These are phyloP conservation scores for Denticeps clupeoides DNA, from an alignment of 2,797 vertebrate species.

Conservation along the genomic window DNA sequence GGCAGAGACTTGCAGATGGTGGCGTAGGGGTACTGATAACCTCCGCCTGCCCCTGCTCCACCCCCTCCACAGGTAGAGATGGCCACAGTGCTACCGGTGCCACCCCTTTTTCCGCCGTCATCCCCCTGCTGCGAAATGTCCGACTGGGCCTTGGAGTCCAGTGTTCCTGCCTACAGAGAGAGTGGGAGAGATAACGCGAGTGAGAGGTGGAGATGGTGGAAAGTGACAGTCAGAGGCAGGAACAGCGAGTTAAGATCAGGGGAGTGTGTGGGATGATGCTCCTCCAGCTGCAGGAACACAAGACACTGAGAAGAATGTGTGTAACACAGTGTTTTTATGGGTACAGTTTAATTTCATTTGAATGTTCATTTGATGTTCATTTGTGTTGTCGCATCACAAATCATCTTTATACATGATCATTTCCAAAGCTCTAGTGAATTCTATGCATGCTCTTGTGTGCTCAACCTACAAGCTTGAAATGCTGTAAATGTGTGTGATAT, in stretches of 20 bases:
- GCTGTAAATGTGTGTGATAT: background rate
- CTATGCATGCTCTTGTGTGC: background rate
- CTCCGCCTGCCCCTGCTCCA: constrained; percentile 1
- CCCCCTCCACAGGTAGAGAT: constrained; percentile 1
- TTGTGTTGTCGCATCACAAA: no score
- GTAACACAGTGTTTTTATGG: background rate
- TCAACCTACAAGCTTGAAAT: background rate
- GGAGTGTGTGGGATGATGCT: constrained; percentile 2
- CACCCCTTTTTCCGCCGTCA: background rate
- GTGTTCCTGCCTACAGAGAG: constrained; percentile 42
- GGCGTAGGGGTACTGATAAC: constrained; percentile 51
- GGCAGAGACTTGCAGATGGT: constrained; percentile 58
- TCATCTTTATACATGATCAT: no score
- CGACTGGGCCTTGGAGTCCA: constrained; percentile 43
- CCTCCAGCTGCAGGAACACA: no score
- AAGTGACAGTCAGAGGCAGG: background rate
- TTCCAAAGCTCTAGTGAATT: no score
- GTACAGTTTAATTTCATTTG: no score
- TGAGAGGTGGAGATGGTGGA: background rate
- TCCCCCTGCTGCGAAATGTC: constrained; percentile 29
- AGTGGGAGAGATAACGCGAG: no score
- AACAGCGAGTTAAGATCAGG: background rate
- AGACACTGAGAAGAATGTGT: background rate
- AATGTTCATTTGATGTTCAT: no score
- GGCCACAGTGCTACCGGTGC: background rate